A percentile compares a stretch with the other conserved stretches of the same genome.
These are phyloP conservation scores for Cricetomys ansorgei DNA, from an alignment of 2,113 vertebrate genomes.

Conservation along the genomic window DNA sequence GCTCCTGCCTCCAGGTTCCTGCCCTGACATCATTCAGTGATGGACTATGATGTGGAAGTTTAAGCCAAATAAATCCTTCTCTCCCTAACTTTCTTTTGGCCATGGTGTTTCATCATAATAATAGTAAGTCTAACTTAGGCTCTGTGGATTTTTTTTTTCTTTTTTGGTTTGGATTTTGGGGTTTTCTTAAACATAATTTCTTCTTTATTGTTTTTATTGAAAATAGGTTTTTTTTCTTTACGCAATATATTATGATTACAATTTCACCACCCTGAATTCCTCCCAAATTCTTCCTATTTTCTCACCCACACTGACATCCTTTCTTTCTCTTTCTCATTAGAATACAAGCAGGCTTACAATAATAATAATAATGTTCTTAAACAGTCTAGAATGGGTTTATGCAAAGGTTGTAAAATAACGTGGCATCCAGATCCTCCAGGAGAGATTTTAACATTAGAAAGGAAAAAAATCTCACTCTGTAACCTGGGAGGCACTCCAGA, in stretches of 20 bases:
- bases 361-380: neutral
- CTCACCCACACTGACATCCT: no score
- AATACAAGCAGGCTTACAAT: neutral
- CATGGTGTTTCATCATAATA: neutral
- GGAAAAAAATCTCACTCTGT: slow-evolving; percentile 13
- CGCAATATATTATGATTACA: neutral
- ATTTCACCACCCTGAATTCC: neutral
- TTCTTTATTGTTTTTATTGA: neutral
- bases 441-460: neutral
- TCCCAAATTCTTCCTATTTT: neutral
- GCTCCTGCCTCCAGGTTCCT: neutral
- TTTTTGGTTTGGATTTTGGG: neutral
- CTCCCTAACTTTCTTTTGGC: neutral
- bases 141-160: neutral
- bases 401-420: neutral
- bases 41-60: no score
- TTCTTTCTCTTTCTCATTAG: neutral
- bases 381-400: neutral
- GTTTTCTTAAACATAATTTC: neutral
- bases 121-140: neutral
- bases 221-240: neutral
- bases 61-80: neutral
- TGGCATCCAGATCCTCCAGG: neutral
- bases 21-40: neutral
- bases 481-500: slow-evolving; percentile 61